Base-by-base conservation (phyloP, 64 coral and sea anemone genomes). In the Orbicella faveolata region DNA sequence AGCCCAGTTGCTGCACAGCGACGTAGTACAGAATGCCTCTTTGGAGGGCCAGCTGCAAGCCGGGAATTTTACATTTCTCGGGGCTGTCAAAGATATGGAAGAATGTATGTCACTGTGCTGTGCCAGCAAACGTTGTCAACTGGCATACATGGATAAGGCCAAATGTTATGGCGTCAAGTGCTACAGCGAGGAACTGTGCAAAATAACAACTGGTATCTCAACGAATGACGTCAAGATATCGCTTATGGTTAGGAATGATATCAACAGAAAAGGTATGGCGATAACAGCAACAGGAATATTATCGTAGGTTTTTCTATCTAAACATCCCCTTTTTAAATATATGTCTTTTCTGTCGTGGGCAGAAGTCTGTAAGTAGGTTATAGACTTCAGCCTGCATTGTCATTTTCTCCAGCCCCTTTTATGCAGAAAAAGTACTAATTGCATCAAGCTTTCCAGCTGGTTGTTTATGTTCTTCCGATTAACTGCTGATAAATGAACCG, bases 101-200 rank as follows among this genome's bases (percentile, higher is more conserved):
- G 77, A 96, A 77, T 96, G 95, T 11, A 96, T 96, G 95, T 84
- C 92, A 48, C 66, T 96, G 52, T 96, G 95, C 52, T 96, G 95
- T 57, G 92, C 92, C 14, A 93, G 79, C 78, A 94, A 96, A 89
- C 90, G 77, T 14, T 96, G 95, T 35, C 95, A 96, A 61, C 83
- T 96, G 9, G 95, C 95, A 0, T 96, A 96, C 81, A 84, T 96
- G 52, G 95, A 96, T 78, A 91, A 96, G 55, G 41, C 61, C 9
- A 96, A 96, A 69, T 96, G 95, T 36, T 96, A 96, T 81, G 95
- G 95, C 2, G 95, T 96, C 37, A 96, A 96, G 25, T 96, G 95
- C 63, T 96, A 86, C 75, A 96, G 88, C n/a, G 88, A 93, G 35
- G 83, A 93, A 61, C 35, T 94, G 61, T 96, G 95, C 37, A 94